phyloP scores from a whole-genome alignment of 2,797 vertebrate genomes.

The Mastacembelus armatus region DNA sequence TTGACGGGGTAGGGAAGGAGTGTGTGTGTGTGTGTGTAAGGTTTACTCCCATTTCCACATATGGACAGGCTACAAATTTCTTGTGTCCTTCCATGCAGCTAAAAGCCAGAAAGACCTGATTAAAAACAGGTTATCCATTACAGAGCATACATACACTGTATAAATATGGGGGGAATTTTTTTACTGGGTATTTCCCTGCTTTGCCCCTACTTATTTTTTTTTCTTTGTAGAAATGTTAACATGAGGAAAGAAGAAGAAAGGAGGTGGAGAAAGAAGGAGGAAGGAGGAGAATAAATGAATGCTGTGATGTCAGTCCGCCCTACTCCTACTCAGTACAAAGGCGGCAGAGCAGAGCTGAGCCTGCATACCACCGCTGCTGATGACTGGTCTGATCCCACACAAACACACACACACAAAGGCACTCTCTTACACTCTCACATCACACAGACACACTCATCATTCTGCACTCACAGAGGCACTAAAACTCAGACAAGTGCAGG shows the following conservation, averaged over 20 bases:
- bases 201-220: background rate
- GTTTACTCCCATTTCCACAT: conserved; percentile 5
- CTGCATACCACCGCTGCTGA: conserved; percentile 68
- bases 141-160: too few relatives aligned
- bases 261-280: conserved; percentile 26
- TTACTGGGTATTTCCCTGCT: too few relatives aligned
- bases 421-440: conserved; percentile 11
- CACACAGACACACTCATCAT: conserved; percentile 50
- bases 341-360: conserved; percentile 51
- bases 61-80: conserved; percentile 17
- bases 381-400: conserved; percentile 52
- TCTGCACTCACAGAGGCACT: conserved; percentile 29
- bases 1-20: too few relatives aligned
- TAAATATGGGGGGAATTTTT: too few relatives aligned
- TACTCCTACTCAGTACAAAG: conserved; percentile 75
- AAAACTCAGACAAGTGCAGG: conserved; percentile 38
- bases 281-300: conserved; percentile 46
- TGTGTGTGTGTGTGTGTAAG: too few relatives aligned
- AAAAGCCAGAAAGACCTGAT: conserved; percentile 21
- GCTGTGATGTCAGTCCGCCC: conserved; percentile 73
- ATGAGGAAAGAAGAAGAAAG: conserved; percentile 14
- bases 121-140: too few relatives aligned
- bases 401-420: conserved; percentile 23
- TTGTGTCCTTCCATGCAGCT: conserved; percentile 25
- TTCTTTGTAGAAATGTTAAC: background rate